Evolutionary conservation across 1,140 invertebrate species (phyloP).

Genomic region (Paracyclopina nana): DNA sequence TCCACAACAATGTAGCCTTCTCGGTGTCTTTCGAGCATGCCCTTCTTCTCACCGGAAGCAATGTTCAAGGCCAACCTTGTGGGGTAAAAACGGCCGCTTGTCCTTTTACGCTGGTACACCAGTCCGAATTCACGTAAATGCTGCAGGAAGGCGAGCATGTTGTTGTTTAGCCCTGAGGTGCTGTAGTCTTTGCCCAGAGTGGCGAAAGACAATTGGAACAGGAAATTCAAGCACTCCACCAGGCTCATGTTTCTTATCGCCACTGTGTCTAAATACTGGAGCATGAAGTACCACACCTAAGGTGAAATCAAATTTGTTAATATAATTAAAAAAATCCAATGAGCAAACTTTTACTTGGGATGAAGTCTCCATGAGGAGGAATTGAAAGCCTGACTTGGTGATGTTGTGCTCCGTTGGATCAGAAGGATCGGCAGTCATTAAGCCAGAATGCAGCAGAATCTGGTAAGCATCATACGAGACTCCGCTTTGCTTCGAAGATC

Average conservation of each 20-base stretch:
- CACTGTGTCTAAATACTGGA: conserved; percentile 82
- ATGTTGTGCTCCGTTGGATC: conserved; percentile 30
- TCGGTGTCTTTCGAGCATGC: conserved; percentile 5
- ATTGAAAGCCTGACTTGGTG: conserved; percentile 82
- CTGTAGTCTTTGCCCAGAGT: conserved; percentile 92
- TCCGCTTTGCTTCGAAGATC: conserved; percentile 56
- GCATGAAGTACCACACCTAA: conserved; percentile 87
- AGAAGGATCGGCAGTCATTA: conserved; percentile 49
- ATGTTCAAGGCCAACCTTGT: conserved; percentile 79
- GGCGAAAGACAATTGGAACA: conserved; percentile 90
- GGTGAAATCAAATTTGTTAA: too few relatives aligned
- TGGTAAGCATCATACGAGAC: conserved; percentile 80
- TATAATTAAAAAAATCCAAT: too few relatives aligned
- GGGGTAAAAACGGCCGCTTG: conserved; percentile 80
- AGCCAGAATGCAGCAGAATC: conserved; percentile 67
- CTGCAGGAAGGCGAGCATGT: conserved; percentile 71
- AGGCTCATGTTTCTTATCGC: conserved; percentile 57
- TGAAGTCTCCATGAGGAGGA: conserved; percentile 71
- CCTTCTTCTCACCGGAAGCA: conserved; percentile 37
- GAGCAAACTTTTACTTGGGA: too few relatives aligned
- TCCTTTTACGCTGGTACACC: conserved; percentile 85
- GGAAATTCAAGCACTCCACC: conserved; percentile 73
- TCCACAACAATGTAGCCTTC: conserved; percentile 65
- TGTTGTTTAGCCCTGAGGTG: conserved; percentile 75
- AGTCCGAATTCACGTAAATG: conserved; percentile 90